Evolutionary conservation across 2,888 invertebrate genomes (phyloP), one percentile per base, ranked within the genome.

Genomic region (Sinopyrophorus schimmeli): DNA sequence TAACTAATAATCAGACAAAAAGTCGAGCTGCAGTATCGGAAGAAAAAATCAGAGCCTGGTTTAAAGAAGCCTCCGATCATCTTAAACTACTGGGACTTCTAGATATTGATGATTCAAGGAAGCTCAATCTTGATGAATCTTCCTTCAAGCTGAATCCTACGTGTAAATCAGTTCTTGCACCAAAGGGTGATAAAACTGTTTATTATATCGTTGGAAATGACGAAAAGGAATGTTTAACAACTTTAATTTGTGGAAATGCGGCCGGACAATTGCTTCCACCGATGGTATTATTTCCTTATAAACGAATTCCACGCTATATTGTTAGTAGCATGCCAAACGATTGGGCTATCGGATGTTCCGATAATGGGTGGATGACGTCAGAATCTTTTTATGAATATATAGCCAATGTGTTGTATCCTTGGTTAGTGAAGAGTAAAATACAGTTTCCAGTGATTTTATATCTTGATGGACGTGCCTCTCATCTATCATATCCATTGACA

Each of bases 121-220:
- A n/a, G n/a, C n/a, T n/a, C n/a, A n/a, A n/a, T n/a, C n/a, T n/a
- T 9, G 32, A 32, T 17, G 18, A 32, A 18, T n/a, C 18, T 3
- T 17, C 64, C 1, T 70, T 72, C 51, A 69, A 59, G 44, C 54
- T 72, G 18, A 52, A 55, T 34, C 70, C 71, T 9, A 71, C 71
- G 54, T 57, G 57, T 2, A 53, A 59, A 10, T 54, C 58, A 34
- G 70, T 71, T 10, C 35, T 72, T n/a, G 61, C 49, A 2, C 58
- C 47, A 52, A 65, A 61, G 59, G 67, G 63, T 20, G 60, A 62
- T 4, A 64, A 64, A 52, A 53, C 59, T 20, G 49, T 64, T 7
- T 32, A 32, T 9, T 6, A 17, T 15, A 18, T 15, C 9, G 18
- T 16, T 6, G 20, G 10, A 3, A 62, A 66, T 30, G 63, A 67